Evolutionary conservation across 2,113 vertebrate species (phyloP).

Genomic region (Periophthalmus modestus): DNA sequence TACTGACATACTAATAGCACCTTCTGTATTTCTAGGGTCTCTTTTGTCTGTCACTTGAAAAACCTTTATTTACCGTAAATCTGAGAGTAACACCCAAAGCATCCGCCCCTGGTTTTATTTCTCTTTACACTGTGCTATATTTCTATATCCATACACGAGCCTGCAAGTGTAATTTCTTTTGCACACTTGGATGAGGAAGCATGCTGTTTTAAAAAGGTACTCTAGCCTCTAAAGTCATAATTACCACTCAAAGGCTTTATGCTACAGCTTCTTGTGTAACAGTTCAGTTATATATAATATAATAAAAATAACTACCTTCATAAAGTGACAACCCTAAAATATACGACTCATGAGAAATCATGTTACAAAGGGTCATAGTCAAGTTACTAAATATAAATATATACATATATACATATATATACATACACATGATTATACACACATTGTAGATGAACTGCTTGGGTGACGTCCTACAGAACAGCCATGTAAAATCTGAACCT

Average conservation of each 20-base stretch:
- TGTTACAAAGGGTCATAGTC: background rate
- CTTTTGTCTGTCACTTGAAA: constrained; percentile 61
- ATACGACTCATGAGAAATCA: constrained; percentile 22
- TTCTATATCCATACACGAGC: constrained; percentile 54
- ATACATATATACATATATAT: too few species aligned
- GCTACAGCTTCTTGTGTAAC: constrained; percentile 23
- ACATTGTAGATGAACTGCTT: too few species aligned
- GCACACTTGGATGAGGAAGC: constrained; percentile 41
- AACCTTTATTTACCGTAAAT: constrained; percentile 62
- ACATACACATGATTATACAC: too few species aligned
- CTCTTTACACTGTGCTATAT: constrained; percentile 55
- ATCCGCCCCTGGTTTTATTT: constrained; percentile 54
- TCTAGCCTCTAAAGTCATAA: constrained; percentile 45
- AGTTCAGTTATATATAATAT: constrained; percentile 4
- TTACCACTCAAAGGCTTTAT: constrained; percentile 41
- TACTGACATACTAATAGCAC: constrained; percentile 73
- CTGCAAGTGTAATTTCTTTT: constrained; percentile 52
- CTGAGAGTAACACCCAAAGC: constrained; percentile 57
- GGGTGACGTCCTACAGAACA: background rate
- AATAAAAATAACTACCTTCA: background rate
- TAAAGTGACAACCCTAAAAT: background rate
- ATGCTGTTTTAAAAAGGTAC: constrained; percentile 44
- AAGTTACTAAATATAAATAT: background rate
- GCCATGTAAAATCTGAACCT: background rate
- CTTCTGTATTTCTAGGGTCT: constrained; percentile 54